Conservation (phyloP, 1,140 invertebrate species). For the Gryllus bimaculatus region DNA sequence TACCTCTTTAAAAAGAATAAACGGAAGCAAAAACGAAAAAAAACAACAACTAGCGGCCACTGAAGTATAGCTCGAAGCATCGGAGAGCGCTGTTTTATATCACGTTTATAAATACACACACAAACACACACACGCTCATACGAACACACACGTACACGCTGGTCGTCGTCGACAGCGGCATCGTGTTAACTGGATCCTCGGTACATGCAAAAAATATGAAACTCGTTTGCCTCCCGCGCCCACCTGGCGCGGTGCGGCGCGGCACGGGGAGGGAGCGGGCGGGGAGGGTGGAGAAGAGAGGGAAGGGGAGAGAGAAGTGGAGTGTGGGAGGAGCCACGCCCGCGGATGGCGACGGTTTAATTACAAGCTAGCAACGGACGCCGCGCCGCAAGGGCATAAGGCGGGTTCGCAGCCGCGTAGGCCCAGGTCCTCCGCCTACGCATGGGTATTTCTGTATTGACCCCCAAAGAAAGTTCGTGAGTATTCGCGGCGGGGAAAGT, state of each 20-base stretch:
- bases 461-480: no score
- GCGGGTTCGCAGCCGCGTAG: no score
- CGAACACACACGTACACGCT: not conserved
- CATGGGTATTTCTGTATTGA: not conserved
- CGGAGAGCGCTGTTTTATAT: not conserved
- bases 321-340: not conserved
- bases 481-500: no score
- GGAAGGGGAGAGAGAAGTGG: not conserved
- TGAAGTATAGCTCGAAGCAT: slow-evolving; percentile 4
- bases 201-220: not conserved
- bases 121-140: not conserved
- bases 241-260: not conserved
- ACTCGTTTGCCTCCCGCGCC: not conserved
- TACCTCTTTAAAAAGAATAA: slow-evolving; percentile 7
- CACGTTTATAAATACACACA: slow-evolving; percentile 1
- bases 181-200: not conserved
- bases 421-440: not conserved
- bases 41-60: not conserved
- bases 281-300: no score
- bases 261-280: not conserved
- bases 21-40: not conserved
- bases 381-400: not conserved
- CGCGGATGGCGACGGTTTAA: not conserved
- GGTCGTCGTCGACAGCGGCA: not conserved
- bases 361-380: not conserved